These are phyloP conservation scores for Oscheius sp. DNA, from an alignment of 2,888 invertebrate genomes.

Conservation along the genomic window DNA sequence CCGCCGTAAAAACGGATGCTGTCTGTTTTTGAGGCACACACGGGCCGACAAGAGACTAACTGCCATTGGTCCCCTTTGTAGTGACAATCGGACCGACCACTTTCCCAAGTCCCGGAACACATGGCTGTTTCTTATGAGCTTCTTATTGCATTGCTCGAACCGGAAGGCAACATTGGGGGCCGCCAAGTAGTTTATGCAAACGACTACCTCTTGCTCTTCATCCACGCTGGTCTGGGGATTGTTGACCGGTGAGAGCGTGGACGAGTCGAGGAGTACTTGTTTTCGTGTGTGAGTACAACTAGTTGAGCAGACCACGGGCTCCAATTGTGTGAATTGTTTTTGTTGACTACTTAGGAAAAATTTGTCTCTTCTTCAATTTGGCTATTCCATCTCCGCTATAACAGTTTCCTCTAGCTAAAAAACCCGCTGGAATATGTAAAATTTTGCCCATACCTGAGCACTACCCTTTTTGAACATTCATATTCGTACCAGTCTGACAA, in stretches of 20 bases:
- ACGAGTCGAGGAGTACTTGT: slow-evolving; percentile 1
- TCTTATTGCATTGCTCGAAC: slow-evolving; percentile 13
- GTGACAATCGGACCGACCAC: slow-evolving; percentile 7
- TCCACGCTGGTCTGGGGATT: not conserved
- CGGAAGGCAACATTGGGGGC: slow-evolving; percentile 17
- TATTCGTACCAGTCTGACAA: slow-evolving; percentile 1
- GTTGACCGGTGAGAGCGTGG: slow-evolving; percentile 11
- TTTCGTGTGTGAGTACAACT: not conserved
- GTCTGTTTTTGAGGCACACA: slow-evolving; percentile 21
- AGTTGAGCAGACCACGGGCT: not conserved
- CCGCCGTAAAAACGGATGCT: slow-evolving; percentile 27
- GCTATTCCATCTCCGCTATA: not conserved
- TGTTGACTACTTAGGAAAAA: slow-evolving; percentile 9
- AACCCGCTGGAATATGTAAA: slow-evolving; percentile 2
- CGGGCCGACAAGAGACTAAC: not conserved
- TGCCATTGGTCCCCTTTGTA: not conserved
- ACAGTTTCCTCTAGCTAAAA: not conserved
- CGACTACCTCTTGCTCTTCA: not conserved
- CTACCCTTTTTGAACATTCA: not conserved
- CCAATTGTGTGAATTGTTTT: slow-evolving; percentile 5
- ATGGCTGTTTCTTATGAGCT: not conserved
- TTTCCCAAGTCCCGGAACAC: not conserved
- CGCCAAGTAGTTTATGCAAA: slow-evolving; percentile 26
- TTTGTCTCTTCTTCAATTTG: not conserved
- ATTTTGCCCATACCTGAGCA: not conserved